phyloP scores from a whole-genome alignment of 2,113 vertebrate genomes.

The Apteryx mantelli region DNA sequence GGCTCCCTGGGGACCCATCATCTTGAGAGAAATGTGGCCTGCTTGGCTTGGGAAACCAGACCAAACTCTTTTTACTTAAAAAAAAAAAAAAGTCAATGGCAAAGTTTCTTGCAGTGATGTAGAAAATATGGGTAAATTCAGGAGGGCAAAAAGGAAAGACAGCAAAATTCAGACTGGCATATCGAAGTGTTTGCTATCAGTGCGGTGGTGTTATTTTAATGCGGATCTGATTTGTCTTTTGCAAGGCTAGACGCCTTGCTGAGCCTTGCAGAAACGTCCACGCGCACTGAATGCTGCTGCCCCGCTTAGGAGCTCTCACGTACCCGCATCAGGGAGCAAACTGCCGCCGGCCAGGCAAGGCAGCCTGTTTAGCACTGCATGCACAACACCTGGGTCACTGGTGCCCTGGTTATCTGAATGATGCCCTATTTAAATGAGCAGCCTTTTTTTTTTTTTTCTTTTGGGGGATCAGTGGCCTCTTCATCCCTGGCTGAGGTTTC shows the following conservation, averaged over 20 bases:
- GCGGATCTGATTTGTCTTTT: neutral
- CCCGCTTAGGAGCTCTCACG: fast-evolving
- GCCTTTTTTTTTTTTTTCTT: neutral
- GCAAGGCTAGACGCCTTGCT: fast-evolving
- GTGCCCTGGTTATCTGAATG: neutral
- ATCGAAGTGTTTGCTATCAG: neutral
- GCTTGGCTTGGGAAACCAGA: neutral
- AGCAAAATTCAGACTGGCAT: fast-evolving
- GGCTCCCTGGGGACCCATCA: neutral
- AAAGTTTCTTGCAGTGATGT: neutral
- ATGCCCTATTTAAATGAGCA: neutral
- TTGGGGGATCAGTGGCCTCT: neutral
- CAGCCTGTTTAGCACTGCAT: fast-evolving
- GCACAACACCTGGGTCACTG: fast-evolving
- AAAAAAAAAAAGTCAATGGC: neutral
- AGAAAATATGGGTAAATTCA: neutral
- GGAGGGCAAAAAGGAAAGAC: neutral
- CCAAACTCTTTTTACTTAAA: neutral
- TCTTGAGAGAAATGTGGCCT: neutral
- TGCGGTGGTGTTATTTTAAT: neutral
- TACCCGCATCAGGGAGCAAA: neutral
- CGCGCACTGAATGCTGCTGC: fast-evolving
- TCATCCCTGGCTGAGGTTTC: neutral
- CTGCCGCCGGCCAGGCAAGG: neutral
- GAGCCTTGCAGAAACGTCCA: neutral